phyloP scores from a whole-genome alignment of 2,888 invertebrate species.

The Phytoseiulus persimilis region DNA sequence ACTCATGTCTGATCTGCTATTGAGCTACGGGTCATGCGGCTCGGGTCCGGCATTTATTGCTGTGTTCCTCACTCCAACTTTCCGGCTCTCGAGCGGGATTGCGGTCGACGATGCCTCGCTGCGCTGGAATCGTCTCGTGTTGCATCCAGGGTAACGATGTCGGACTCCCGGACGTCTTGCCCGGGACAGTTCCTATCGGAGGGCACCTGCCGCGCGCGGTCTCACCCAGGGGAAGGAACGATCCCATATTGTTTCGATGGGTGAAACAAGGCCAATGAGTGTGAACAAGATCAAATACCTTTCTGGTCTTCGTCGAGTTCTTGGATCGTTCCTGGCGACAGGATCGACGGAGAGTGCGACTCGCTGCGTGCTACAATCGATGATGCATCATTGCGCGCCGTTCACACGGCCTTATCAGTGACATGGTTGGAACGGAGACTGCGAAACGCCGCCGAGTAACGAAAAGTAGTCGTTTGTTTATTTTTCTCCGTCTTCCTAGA shows the following conservation, averaged over 20 bases:
- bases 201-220: too few species aligned
- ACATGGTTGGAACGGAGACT: background rate
- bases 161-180: too few species aligned
- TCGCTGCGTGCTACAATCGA: background rate
- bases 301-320: too few species aligned
- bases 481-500: background rate
- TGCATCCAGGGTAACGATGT: background rate
- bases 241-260: too few species aligned
- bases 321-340: too few species aligned
- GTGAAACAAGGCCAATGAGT: too few species aligned
- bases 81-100: background rate
- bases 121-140: background rate
- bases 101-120: background rate
- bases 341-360: background rate
- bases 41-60: background rate
- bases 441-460: background rate
- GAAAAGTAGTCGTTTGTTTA: background rate
- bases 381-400: background rate
- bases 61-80: background rate
- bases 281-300: too few species aligned
- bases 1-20: background rate
- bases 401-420: background rate
- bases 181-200: too few species aligned
- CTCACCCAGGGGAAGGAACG: too few species aligned
- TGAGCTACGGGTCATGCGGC: background rate